Percentiles rank a stretch among this genome's conserved stretches.
These are phyloP conservation scores for Gerris buenoi DNA, from an alignment of 1,140 invertebrate species.

Conservation along the genomic window DNA sequence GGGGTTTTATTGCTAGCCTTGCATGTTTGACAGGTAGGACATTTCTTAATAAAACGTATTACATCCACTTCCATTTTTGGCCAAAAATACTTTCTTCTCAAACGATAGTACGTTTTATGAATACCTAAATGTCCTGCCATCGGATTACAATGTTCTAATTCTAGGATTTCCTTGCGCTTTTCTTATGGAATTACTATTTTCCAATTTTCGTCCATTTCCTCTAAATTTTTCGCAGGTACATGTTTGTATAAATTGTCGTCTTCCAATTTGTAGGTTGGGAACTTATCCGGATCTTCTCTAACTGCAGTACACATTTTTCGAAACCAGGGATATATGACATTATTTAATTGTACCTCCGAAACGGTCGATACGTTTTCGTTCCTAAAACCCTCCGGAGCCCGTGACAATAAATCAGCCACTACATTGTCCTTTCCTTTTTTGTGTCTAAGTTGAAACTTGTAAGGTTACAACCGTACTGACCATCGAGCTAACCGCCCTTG, in stretches of 20 bases:
- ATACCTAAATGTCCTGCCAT: neutral
- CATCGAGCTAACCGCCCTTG: constrained; percentile 28
- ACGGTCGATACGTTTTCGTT: neutral
- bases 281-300: neutral
- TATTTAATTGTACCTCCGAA: neutral
- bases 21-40: constrained; percentile 21
- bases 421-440: constrained; percentile 19
- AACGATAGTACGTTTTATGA: neutral
- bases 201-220: neutral
- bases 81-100: constrained; percentile 16
- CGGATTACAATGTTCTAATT: neutral
- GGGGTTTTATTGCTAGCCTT: constrained; percentile 24
- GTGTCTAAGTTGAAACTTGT: constrained; percentile 16
- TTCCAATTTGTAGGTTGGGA: neutral
- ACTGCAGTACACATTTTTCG: neutral
- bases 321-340: neutral
- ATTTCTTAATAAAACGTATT: constrained; percentile 16
- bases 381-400: neutral
- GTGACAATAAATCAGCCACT: constrained; percentile 15
- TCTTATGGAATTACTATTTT: neutral
- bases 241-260: neutral
- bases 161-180: neutral
- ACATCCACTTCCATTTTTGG: constrained; percentile 23
- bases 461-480: constrained; percentile 24
- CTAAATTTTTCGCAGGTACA: neutral